phyloP scores from a whole-genome alignment of 2,797 vertebrate species.

The Varecia variegata region DNA sequence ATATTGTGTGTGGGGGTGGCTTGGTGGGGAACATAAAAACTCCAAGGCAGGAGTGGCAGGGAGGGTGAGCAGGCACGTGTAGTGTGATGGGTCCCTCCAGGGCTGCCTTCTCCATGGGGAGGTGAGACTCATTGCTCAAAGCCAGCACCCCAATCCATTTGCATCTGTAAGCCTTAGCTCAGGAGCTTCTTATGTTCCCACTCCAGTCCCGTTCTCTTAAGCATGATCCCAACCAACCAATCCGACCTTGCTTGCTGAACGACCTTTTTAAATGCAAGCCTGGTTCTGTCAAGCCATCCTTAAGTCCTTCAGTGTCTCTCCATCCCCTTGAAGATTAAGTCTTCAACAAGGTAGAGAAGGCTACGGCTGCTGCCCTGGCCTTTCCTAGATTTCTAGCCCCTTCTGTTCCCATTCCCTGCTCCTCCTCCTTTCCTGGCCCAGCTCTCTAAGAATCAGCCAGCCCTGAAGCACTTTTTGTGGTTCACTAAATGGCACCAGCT shows the following conservation, averaged over 20 bases:
- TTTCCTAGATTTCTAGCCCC: not conserved
- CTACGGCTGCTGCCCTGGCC: not conserved
- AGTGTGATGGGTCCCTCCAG: not conserved
- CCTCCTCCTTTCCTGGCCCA: not conserved
- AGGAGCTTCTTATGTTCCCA: not conserved
- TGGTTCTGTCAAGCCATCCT: not conserved
- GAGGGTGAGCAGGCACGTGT: fast-evolving
- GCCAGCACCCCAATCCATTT: not conserved
- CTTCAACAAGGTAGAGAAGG: not conserved
- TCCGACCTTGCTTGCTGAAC: not conserved
- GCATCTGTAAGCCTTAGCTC: not conserved
- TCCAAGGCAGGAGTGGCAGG: not conserved
- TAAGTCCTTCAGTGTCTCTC: not conserved
- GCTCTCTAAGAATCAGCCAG: not conserved
- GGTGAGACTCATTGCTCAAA: not conserved
- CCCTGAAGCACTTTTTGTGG: not conserved
- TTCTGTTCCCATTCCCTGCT: not conserved
- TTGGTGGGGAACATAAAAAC: not conserved
- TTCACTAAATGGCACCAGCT: not conserved
- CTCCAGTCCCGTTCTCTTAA: not conserved
- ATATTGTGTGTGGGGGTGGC: not conserved
- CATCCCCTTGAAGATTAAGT: not conserved
- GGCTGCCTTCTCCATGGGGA: not conserved
- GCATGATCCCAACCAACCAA: not conserved
- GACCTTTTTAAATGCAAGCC: not conserved